Percentiles rank a stretch among this genome's conserved stretches.
Evolutionary conservation across 2,888 invertebrate species (phyloP).

Genomic region (Junonia oenone): DNA sequence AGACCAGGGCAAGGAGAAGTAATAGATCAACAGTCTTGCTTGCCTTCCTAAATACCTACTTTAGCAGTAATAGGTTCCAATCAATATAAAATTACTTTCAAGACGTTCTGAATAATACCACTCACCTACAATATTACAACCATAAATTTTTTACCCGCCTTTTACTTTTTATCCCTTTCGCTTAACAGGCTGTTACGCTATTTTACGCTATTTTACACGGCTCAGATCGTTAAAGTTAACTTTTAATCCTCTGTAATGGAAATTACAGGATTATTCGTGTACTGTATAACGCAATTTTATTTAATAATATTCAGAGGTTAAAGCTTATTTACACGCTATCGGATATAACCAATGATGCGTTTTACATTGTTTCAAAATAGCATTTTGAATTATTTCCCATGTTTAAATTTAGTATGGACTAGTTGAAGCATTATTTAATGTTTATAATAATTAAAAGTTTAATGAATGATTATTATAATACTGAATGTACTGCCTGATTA

Average conservation of each 20-base stretch:
- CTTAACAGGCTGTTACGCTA: neutral
- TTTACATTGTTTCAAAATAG: neutral
- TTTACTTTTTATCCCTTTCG: neutral
- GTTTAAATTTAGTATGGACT: too few species aligned
- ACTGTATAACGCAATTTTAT: slow-evolving; percentile 9
- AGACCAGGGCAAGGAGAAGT: too few species aligned
- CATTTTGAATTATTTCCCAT: too few species aligned
- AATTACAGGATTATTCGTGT: slow-evolving; percentile 8
- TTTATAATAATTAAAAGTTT: too few species aligned
- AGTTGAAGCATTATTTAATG: too few species aligned
- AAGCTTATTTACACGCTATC: slow-evolving; percentile 9
- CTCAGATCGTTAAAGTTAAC: neutral
- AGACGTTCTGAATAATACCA: neutral
- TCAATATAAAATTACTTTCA: too few species aligned
- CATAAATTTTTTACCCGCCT: neutral
- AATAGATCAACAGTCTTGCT: too few species aligned
- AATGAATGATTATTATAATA: too few species aligned
- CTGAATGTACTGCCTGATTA: too few species aligned
- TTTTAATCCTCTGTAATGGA: slow-evolving; percentile 1
- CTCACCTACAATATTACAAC: neutral
- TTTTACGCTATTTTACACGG: neutral
- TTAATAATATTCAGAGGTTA: slow-evolving; percentile 9
- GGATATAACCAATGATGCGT: neutral
- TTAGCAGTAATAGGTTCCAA: too few species aligned
- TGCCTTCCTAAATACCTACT: too few species aligned